Percentiles rank a stretch among this genome's conserved stretches.
These are phyloP conservation scores for Rhagoletis zephyria DNA, from an alignment of 1,140 invertebrate species.

Conservation along the genomic window DNA sequence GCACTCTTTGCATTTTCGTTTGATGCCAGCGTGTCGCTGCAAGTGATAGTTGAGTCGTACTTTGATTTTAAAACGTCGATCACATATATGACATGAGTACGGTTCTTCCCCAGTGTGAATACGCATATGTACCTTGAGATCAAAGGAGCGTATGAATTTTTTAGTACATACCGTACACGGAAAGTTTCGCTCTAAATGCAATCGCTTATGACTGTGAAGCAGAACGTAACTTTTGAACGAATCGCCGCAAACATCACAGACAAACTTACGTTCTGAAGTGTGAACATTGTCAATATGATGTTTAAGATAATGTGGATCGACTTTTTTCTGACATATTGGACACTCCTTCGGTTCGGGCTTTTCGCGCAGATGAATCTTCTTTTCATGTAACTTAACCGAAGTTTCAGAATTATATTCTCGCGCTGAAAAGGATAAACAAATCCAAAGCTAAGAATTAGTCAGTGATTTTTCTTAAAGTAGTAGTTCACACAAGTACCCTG, in stretches of 20 bases:
- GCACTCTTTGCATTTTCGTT: constrained; percentile 79
- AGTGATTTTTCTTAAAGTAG: neutral
- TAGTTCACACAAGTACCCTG: neutral
- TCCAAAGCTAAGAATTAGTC: neutral
- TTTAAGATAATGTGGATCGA: constrained; percentile 26
- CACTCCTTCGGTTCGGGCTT: constrained; percentile 1
- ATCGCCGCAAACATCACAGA: constrained; percentile 33
- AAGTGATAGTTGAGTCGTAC: constrained; percentile 87
- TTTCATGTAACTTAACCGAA: neutral
- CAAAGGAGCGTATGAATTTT: constrained; percentile 22
- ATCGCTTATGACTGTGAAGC: constrained; percentile 32
- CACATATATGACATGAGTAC: constrained; percentile 81
- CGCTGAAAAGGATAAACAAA: neutral
- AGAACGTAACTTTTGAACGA: constrained; percentile 25
- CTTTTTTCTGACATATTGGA: constrained; percentile 28
- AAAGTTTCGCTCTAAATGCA: constrained; percentile 29
- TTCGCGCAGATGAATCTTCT: neutral
- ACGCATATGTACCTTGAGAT: constrained; percentile 31
- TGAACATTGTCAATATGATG: neutral
- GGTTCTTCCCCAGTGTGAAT: constrained; percentile 84
- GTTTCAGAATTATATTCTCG: neutral
- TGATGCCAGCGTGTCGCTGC: constrained; percentile 85
- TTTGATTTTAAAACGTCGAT: constrained; percentile 85
- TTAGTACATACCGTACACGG: constrained; percentile 16
- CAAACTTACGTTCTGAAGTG: constrained; percentile 4